Conservation (phyloP, 2,888 invertebrate species). For the Drosophila melanosoma region DNA sequence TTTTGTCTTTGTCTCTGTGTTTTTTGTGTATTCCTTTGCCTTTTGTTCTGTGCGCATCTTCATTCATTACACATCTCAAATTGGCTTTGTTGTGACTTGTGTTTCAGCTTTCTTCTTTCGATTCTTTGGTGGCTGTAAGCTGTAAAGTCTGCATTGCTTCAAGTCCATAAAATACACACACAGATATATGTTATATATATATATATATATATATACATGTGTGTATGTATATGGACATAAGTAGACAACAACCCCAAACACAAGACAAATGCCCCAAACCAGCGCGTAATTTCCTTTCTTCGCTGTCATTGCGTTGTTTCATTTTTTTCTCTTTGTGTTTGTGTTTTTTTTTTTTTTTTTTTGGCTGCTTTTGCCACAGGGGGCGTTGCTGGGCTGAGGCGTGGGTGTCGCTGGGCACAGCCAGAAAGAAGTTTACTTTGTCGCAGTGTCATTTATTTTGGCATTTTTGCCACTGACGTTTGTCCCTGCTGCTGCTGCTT, state of each 20-base stretch:
- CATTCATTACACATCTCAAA: slow-evolving; percentile 71
- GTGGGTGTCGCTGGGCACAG: slow-evolving; percentile 38
- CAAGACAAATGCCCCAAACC: slow-evolving; percentile 48
- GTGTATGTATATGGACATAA: neutral
- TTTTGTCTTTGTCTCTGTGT: neutral
- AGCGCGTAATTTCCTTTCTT: slow-evolving; percentile 65
- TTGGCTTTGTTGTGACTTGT: slow-evolving; percentile 72
- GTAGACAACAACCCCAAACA: slow-evolving; percentile 47
- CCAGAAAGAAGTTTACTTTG: slow-evolving; percentile 71
- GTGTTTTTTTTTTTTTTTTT: slow-evolving; percentile 30
- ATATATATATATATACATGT: neutral
- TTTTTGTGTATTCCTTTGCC: slow-evolving; percentile 5
- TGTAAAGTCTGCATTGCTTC: slow-evolving; percentile 75
- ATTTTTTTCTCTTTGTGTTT: slow-evolving; percentile 5
- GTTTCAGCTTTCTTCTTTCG: slow-evolving; percentile 39
- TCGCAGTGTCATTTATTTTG: slow-evolving; percentile 78
- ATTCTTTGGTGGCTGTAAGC: slow-evolving; percentile 59
- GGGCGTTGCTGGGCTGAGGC: neutral
- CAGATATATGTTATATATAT: neutral
- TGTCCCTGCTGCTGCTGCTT: slow-evolving; percentile 18
- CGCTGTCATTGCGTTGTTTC: slow-evolving; percentile 17
- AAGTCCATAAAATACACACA: slow-evolving; percentile 52
- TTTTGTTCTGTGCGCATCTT: slow-evolving; percentile 34
- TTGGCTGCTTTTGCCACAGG: slow-evolving; percentile 1
- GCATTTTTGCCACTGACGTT: slow-evolving; percentile 68